Evolutionary conservation across 2,797 vertebrate species (phyloP).

Genomic region (Oreochromis mossambicus): DNA sequence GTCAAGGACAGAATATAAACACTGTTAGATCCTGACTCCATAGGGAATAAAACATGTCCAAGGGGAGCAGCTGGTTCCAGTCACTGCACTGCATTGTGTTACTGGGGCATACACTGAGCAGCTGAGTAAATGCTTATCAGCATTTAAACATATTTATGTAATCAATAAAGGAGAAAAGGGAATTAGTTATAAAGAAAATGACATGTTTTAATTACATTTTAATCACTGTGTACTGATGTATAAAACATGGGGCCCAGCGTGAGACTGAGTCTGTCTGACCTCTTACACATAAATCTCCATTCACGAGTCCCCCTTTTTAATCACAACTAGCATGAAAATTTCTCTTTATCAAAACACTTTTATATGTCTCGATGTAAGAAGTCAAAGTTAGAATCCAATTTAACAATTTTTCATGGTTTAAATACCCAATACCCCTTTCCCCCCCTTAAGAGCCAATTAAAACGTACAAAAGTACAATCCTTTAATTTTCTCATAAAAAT

Average conservation of each 20-base stretch:
- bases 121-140: conserved; percentile 33
- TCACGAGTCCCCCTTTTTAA: conserved; percentile 41
- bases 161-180: conserved; percentile 27
- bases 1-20: conserved; percentile 23
- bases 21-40: neutral
- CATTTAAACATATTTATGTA: conserved; percentile 54
- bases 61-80: neutral
- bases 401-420: conserved; percentile 65
- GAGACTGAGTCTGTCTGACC: conserved; percentile 45
- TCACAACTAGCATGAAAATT: conserved; percentile 55
- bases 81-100: neutral
- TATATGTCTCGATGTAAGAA: conserved; percentile 45
- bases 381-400: conserved; percentile 71
- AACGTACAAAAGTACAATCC: conserved; percentile 64
- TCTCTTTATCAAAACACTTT: conserved; percentile 56
- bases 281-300: conserved; percentile 26
- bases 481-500: conserved; percentile 79
- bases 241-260: conserved; percentile 50
- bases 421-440: conserved; percentile 38
- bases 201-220: conserved; percentile 52
- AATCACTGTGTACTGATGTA: conserved; percentile 56
- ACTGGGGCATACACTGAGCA: neutral
- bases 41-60: neutral
- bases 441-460: conserved; percentile 70
- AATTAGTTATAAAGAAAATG: conserved; percentile 36